Conservation (phyloP, 2,888 invertebrate species). For the Anthophora plumipes region DNA sequence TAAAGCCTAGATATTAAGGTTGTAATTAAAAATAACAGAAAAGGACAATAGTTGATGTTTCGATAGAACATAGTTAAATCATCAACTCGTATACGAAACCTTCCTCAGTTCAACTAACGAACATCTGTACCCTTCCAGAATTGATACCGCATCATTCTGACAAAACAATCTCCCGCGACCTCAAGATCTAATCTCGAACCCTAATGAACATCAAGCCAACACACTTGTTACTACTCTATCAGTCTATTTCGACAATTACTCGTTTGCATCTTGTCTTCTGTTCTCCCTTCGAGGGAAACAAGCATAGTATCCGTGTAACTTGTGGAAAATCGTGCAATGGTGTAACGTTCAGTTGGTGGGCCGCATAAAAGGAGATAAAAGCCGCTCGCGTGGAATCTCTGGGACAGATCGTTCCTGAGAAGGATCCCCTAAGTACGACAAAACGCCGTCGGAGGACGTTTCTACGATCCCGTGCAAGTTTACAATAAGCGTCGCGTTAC, state of each 20-base stretch:
- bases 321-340: slow-evolving; percentile 3
- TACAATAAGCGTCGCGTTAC: slow-evolving; percentile 73
- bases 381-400: slow-evolving; percentile 40
- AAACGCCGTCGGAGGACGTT: slow-evolving; percentile 61
- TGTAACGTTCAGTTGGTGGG: slow-evolving; percentile 37
- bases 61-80: too few species aligned
- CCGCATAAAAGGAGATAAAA: slow-evolving; percentile 60
- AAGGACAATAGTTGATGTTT: too few species aligned
- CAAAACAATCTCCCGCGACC: too few species aligned
- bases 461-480: slow-evolving; percentile 65
- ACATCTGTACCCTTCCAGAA: too few species aligned
- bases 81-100: too few species aligned
- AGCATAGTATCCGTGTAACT: background rate
- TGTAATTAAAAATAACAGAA: too few species aligned
- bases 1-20: too few species aligned
- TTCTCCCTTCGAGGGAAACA: background rate
- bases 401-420: slow-evolving; percentile 59
- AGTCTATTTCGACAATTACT: background rate
- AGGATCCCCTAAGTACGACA: slow-evolving; percentile 66
- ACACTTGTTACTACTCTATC: background rate
- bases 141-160: too few species aligned
- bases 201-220: too few species aligned
- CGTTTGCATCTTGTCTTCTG: background rate
- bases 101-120: too few species aligned
- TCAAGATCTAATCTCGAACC: too few species aligned